Evolutionary conservation across 2,113 vertebrate species (phyloP).

Genomic region (Siniperca knerii): DNA sequence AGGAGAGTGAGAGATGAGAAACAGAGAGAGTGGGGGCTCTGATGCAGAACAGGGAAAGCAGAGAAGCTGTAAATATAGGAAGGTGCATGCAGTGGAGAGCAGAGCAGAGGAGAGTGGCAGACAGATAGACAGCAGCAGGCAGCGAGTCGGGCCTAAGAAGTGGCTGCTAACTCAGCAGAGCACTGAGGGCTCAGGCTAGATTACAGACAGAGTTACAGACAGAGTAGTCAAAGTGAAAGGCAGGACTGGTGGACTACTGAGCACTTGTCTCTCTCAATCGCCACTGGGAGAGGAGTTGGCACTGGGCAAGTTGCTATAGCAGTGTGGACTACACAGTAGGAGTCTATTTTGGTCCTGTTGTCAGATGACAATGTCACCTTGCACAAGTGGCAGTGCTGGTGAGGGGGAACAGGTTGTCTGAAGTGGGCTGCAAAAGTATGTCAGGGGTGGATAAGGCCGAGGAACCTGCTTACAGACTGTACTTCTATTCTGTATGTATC

Average conservation of each 20-base stretch:
- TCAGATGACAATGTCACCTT: conserved; percentile 83
- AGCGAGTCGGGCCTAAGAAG: conserved; percentile 62
- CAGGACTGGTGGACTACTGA: conserved; percentile 39
- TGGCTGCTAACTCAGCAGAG: conserved; percentile 68
- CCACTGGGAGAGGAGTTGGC: conserved; percentile 74
- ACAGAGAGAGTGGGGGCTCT: conserved; percentile 58
- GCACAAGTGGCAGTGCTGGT: conserved; percentile 69
- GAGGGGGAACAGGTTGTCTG: conserved; percentile 76
- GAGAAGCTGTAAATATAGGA: conserved; percentile 70
- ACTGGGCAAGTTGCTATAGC: conserved; percentile 75
- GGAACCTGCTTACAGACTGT: conserved; percentile 83
- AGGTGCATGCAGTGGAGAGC: conserved; percentile 52
- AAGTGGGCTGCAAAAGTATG: conserved; percentile 81
- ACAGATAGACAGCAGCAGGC: conserved; percentile 65
- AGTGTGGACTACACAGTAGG: conserved; percentile 67
- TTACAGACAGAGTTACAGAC: conserved; percentile 59
- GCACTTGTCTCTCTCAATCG: conserved; percentile 55
- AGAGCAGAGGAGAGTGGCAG: conserved; percentile 38
- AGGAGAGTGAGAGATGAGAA: conserved; percentile 73
- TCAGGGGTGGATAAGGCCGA: conserved; percentile 81
- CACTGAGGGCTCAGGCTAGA: conserved; percentile 57
- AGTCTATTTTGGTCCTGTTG: conserved; percentile 83
- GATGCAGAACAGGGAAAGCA: conserved; percentile 66
- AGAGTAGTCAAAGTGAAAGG: conserved; percentile 47
- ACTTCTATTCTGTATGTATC: conserved; percentile 88